These are phyloP conservation scores for Pygocentrus nattereri DNA, from an alignment of 2,797 vertebrate species.

Conservation along the genomic window DNA sequence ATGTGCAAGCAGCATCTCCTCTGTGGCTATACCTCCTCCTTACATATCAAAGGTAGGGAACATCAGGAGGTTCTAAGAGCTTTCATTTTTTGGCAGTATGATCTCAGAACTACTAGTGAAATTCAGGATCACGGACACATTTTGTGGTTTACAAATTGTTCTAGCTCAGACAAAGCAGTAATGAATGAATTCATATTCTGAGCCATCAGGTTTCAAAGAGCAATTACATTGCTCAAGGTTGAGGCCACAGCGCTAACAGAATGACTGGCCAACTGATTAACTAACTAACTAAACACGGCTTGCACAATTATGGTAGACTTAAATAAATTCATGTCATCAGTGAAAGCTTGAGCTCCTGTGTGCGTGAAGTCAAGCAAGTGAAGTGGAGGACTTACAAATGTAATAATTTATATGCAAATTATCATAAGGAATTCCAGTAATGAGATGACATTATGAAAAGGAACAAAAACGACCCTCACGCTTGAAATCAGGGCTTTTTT, in stretches of 20 bases:
- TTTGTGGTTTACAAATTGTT: background rate
- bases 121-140: background rate
- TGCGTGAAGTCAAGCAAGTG: conserved; percentile 54
- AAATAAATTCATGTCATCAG: conserved; percentile 47
- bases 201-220: background rate
- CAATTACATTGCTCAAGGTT: background rate
- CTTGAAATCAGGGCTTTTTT: conserved; percentile 56
- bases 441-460: conserved; percentile 64
- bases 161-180: background rate
- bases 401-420: conserved; percentile 67
- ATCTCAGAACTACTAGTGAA: conserved; percentile 23
- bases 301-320: conserved; percentile 36
- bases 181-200: background rate
- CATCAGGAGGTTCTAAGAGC: conserved; percentile 25
- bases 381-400: conserved; percentile 58
- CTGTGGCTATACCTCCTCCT: conserved; percentile 24
- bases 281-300: conserved; percentile 39
- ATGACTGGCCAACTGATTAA: conserved; percentile 25
- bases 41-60: conserved; percentile 42
- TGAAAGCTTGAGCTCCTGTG: conserved; percentile 42
- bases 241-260: background rate
- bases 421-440: conserved; percentile 61
- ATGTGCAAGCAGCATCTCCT: conserved; percentile 23
- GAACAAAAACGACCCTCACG: conserved; percentile 60
- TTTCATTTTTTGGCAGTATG: conserved; percentile 29